Base-by-base conservation (phyloP, 1,140 invertebrate species). In the Calliopsis andreniformis region DNA sequence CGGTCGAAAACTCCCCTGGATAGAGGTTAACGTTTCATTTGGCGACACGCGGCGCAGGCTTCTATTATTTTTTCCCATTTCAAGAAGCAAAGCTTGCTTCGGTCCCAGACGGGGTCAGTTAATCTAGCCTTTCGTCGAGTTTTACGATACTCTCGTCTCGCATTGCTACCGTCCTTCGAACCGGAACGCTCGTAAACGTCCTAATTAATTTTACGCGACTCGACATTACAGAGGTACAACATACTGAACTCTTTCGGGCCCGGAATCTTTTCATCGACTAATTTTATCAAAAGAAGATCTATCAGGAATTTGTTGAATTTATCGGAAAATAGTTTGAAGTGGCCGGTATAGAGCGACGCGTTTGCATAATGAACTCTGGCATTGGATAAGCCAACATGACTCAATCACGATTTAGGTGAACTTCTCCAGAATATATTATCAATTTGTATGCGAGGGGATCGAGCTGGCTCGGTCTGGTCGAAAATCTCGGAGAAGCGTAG, bases 181-280 rank as follows among this genome's bases (percentile, higher is more conserved):
- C 25, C 55, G 42, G 32, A 14, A 32, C 62, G 63, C 69, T 83
- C 80, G 83, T 85, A 81, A 85, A 85, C 75, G 85, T 81, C 73
- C 62, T 82, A 83, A 86, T 86, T 86, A 84, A 85, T 75, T 82
- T 87, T 64, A 64, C 76, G 47, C 56, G 58, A 62, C 69, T 78
- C 66, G 67, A 39, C 70, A 77, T 77, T 77, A 80, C 66, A 58
- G 43, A 77, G 76, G 23, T 73, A 67, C 53, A 78, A 51, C 51
- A 10, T 55, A n/a, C 55, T 39, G 35, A 39, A 5, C 35, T 10
- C 35, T 39, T 39, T n/a, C 35, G 47, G 23, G 58, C 28, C 10
- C 20, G 0, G n/a, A 0, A 51, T 62, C 30, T 62, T 72, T 20
- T 10, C 4, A 39, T 39, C 35, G 35, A 39, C 35, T 39, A 3